Percentiles rank a stretch among this genome's conserved stretches.
These are phyloP conservation scores for Drosophila littoralis DNA, from an alignment of 1,140 invertebrate genomes.

Conservation along the genomic window DNA sequence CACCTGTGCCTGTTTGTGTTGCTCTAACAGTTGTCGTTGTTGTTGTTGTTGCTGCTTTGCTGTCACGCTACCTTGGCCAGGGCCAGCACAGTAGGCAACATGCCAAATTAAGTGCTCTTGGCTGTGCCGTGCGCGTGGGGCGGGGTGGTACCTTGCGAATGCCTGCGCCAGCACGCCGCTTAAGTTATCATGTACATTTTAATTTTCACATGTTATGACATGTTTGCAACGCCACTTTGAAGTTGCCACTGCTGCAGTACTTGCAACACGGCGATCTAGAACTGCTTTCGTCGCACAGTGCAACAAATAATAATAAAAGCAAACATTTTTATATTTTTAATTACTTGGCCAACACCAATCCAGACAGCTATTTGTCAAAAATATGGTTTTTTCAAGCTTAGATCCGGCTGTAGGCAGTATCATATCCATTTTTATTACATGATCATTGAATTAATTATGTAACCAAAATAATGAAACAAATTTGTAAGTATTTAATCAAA, in stretches of 20 bases:
- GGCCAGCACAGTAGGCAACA: constrained; percentile 50
- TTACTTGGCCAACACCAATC: too few species aligned
- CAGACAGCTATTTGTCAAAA: neutral
- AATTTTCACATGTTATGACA: constrained; percentile 79
- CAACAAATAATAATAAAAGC: neutral
- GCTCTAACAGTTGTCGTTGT: constrained; percentile 12
- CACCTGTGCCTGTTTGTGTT: constrained; percentile 53
- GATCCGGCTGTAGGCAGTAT: too few species aligned
- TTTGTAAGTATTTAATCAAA: neutral
- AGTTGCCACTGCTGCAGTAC: constrained; percentile 37
- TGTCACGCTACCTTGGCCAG: constrained; percentile 60
- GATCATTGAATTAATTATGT: neutral
- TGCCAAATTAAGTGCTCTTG: constrained; percentile 78
- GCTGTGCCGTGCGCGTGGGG: constrained; percentile 10
- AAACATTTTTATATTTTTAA: neutral
- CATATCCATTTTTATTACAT: too few species aligned
- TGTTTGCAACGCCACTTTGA: constrained; percentile 63
- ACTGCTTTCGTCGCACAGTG: constrained; percentile 1
- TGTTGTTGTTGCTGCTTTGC: constrained; percentile 39
- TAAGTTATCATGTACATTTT: constrained; percentile 81
- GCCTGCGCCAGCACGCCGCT: constrained; percentile 52
- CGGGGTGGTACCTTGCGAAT: constrained; percentile 15
- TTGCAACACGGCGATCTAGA: constrained; percentile 1
- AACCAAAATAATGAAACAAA: neutral
- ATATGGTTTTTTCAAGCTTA: neutral